These are phyloP conservation scores for Acanthurus leucopareius DNA, from an alignment of 2,797 vertebrate species.

Conservation along the genomic window DNA sequence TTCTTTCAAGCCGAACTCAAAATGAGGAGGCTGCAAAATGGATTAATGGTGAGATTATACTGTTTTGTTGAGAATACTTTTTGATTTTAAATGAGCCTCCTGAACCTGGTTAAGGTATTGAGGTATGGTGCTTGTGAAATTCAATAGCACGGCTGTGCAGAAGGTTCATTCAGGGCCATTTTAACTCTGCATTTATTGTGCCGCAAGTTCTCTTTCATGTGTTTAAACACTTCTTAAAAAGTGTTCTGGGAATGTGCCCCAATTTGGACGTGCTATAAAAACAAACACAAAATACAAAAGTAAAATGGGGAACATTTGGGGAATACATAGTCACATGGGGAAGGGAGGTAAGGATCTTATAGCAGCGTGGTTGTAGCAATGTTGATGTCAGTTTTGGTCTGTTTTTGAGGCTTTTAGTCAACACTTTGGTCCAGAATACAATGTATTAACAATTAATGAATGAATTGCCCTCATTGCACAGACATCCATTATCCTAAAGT, in stretches of 20 bases:
- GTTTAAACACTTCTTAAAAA: background rate
- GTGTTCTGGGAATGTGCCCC: background rate
- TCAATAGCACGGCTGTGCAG: conserved; percentile 28
- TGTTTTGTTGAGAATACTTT: conserved; percentile 46
- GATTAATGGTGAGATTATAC: conserved; percentile 44
- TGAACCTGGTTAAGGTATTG: conserved; percentile 40
- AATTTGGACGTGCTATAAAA: background rate
- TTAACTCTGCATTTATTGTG: background rate
- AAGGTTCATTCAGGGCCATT: background rate
- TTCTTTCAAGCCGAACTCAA: conserved; percentile 55
- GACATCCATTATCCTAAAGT: background rate
- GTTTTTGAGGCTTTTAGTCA: background rate
- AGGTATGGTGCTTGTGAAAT: conserved; percentile 23
- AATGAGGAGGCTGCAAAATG: conserved; percentile 45
- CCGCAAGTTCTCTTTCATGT: background rate
- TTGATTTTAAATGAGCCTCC: conserved; percentile 52
- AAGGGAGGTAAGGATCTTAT: background rate
- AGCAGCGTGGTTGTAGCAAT: background rate
- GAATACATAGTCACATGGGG: background rate
- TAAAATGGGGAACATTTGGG: background rate
- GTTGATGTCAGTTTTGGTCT: background rate
- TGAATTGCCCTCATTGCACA: background rate
- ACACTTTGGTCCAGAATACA: too few species aligned
- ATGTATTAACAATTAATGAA: background rate
- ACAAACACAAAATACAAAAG: conserved; percentile 7